phyloP scores from a whole-genome alignment of 2,888 invertebrate genomes.

The Blomia tropicalis region DNA sequence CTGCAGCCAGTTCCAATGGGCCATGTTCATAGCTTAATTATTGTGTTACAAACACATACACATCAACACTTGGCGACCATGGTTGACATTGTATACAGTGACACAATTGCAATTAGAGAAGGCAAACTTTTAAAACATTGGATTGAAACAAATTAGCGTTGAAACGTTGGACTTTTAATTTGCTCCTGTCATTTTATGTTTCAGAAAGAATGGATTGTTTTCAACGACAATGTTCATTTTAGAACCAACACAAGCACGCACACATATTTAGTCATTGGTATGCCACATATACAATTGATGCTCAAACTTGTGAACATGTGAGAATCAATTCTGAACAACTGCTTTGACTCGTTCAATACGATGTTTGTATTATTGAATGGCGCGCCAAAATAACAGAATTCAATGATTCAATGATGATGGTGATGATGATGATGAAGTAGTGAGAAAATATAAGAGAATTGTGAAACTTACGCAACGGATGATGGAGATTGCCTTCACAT shows the following conservation, averaged over 20 bases:
- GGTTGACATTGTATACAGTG: constrained; percentile 1
- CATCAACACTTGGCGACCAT: not conserved
- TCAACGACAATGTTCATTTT: too few species aligned
- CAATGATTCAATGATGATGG: too few species aligned
- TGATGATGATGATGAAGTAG: too few species aligned
- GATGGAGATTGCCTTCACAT: not conserved
- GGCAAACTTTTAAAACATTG: not conserved
- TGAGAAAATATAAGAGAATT: not conserved
- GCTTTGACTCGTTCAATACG: too few species aligned
- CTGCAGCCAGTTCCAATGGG: not conserved
- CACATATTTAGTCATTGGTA: not conserved
- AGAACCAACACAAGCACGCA: too few species aligned
- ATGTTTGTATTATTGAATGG: too few species aligned
- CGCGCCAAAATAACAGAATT: too few species aligned
- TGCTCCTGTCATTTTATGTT: not conserved
- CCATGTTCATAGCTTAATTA: not conserved
- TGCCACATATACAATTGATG: not conserved
- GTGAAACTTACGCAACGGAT: not conserved
- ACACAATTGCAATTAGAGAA: constrained; percentile 6
- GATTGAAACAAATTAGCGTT: not conserved
- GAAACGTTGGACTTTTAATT: not conserved
- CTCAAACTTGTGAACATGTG: too few species aligned
- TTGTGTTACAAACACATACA: not conserved
- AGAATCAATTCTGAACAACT: too few species aligned
- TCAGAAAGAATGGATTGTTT: not conserved